A percentile compares a stretch with the other conserved stretches of the same genome.
These are phyloP conservation scores for Luscinia megarhynchos DNA, from an alignment of 2,797 vertebrate genomes.

Conservation along the genomic window DNA sequence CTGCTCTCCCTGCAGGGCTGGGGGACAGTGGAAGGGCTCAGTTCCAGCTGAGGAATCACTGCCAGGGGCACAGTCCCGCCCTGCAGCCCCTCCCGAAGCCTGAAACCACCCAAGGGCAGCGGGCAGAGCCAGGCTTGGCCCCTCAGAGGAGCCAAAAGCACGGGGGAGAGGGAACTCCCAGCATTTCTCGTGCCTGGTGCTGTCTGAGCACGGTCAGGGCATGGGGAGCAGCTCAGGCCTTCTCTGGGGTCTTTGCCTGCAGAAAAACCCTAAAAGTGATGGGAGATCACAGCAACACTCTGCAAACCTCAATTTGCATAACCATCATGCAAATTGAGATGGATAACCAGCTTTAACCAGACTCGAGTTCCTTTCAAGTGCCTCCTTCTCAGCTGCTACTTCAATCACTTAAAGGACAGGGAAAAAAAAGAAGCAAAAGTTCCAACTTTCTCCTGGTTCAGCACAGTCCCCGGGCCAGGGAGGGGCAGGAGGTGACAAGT, in stretches of 20 bases:
- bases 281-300: conserved; percentile 22
- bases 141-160: accelerated
- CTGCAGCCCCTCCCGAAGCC: background rate
- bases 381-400: conserved; percentile 3
- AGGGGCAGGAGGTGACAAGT: background rate
- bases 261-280: background rate
- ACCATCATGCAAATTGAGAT: conserved; percentile 64
- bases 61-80: background rate
- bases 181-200: accelerated
- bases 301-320: conserved; percentile 29
- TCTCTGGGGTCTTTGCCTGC: background rate
- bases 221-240: background rate
- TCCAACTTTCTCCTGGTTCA: background rate
- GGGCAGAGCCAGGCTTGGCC: background rate
- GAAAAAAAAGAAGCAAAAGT: background rate
- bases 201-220: accelerated
- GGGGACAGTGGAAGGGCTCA: background rate
- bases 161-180: accelerated
- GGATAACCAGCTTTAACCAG: conserved; percentile 65
- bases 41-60: accelerated
- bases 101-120: background rate
- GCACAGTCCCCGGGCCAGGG: background rate
- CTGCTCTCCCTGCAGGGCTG: background rate
- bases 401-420: background rate
- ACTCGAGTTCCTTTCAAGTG: conserved; percentile 46